Evolutionary conservation across 2,888 invertebrate species (phyloP), one percentile per base, ranked within the genome.

Genomic region (Notodonta ziczac): DNA sequence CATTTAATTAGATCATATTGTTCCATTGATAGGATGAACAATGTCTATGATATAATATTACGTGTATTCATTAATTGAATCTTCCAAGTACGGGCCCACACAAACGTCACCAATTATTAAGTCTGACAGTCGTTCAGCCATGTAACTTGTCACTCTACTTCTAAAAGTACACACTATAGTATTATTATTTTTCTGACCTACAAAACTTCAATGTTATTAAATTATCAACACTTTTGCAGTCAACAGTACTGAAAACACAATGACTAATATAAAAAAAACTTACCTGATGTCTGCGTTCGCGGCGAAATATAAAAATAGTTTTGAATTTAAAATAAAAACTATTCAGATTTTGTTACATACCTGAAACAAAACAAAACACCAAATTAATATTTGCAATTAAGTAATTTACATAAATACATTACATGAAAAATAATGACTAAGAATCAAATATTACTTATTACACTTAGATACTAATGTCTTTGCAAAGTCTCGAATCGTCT

Each of bases 311-410:
- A 40, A 60, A 63, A 61, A 60, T 56, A 62, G 24, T 24, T 58
- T 32, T 24, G 24, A 24, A 53, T 13, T 61, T 57, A 57, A 57
- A 60, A 57, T 63, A n/a, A n/a, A 50, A 48, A 50, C 51, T 42
- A 61, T 62, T 35, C 7, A 2, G 57, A 58, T 57, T 63, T 62
- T 59, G 62, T 62, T 76, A 73, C 77, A 68, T 79, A 73, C 81
- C 74, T 76, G 78, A 44, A 80, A 81, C 62, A 71, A 73, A 70
- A 67, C 60, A 64, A 59, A 60, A 65, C 51, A 65, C 59, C 58
- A 59, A 65, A 58, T 59, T 46, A 13, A 46, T 13, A 42, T 7
- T 35, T 35, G 35, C 35, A 35, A 35, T 35, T 5, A 24, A 24
- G 24, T 24, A 35, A 35, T 35, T 35, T 3, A 35, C 35, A 35